A percentile compares a stretch with the other conserved stretches of the same genome.
phyloP scores from a whole-genome alignment of 2,113 vertebrate species.

The Marmota flaviventris region DNA sequence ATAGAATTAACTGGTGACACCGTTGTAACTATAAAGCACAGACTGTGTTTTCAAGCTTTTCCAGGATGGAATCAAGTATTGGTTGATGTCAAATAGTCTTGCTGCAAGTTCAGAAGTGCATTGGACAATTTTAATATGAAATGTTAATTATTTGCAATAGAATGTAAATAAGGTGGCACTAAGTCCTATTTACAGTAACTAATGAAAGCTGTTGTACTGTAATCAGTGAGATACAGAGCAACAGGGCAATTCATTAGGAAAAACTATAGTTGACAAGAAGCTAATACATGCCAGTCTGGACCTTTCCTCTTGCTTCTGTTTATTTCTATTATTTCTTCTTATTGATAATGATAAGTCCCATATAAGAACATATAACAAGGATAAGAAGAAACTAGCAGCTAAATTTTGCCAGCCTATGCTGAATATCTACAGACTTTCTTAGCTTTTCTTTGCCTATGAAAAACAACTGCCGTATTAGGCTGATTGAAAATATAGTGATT shows the following conservation, averaged over 20 bases:
- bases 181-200: conserved; percentile 88
- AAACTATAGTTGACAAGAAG: conserved; percentile 86
- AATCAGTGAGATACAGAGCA: conserved; percentile 88
- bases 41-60: conserved; percentile 68
- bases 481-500: conserved; percentile 83
- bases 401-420: conserved; percentile 76
- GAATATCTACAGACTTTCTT: conserved; percentile 68
- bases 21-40: conserved; percentile 68
- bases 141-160: conserved; percentile 87
- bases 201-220: conserved; percentile 88
- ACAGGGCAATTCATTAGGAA: conserved; percentile 89
- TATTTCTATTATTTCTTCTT: conserved; percentile 71
- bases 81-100: conserved; percentile 79
- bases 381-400: conserved; percentile 72
- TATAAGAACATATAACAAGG: conserved; percentile 77
- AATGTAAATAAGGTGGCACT: conserved; percentile 88
- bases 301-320: conserved; percentile 81
- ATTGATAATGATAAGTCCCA: conserved; percentile 81
- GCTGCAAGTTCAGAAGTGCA: conserved; percentile 80
- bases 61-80: conserved; percentile 76
- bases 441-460: conserved; percentile 82
- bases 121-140: conserved; percentile 82
- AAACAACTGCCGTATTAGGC: conserved; percentile 80
- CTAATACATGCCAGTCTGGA: conserved; percentile 82
- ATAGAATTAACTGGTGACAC: conserved; percentile 78